Evolutionary conservation across 2,888 invertebrate species (phyloP), one percentile per base, ranked within the genome.

Genomic region (Parasteatoda lunata): DNA sequence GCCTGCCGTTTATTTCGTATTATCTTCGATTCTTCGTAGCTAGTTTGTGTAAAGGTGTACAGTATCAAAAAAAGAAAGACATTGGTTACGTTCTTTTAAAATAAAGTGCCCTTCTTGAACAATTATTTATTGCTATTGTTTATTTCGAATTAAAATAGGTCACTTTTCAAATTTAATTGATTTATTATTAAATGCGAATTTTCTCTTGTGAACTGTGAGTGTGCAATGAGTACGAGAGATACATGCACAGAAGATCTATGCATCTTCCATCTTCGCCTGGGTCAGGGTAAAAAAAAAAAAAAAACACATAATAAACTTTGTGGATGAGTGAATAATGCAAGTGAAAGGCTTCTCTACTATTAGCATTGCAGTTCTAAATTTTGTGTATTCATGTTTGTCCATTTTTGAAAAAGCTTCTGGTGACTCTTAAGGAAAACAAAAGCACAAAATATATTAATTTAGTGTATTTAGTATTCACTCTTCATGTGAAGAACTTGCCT

Each of bases 401-500:
- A 11, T 47, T 68, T 68, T 80, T 30, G 45, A 13, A 11, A 51
- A 52, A 47, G 76, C 64, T 45, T 65, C 51, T 77, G 71, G 54
- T 65, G 4, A 45, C 69, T 65, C 48, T 51, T 77, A 66, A 80
- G 45, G 8, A n/a, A 77, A 71, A 7, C 52, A 64, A 59, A 71
- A 72, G 69, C 76, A 75, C 84, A 84, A 71, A 72, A 77, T 52
- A 49, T 9, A 13, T 65, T 64, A 54, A 84, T 84, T 77, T 84
- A 83, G 84, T 30, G 72, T 72, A 65, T n/a, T 68, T 84, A 78
- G 78, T 69, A 84, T 78, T 78, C 73, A 78, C 78, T 65, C 30
- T 48, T 64, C 71, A 52, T 59, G 69, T 68, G 73, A 84, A 84
- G 69, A 78, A 84, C 48, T 68, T 78, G 84, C 78, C 84, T 84